These are phyloP conservation scores for Gyps fulvus DNA, from an alignment of 2,113 vertebrate genomes.

Conservation along the genomic window DNA sequence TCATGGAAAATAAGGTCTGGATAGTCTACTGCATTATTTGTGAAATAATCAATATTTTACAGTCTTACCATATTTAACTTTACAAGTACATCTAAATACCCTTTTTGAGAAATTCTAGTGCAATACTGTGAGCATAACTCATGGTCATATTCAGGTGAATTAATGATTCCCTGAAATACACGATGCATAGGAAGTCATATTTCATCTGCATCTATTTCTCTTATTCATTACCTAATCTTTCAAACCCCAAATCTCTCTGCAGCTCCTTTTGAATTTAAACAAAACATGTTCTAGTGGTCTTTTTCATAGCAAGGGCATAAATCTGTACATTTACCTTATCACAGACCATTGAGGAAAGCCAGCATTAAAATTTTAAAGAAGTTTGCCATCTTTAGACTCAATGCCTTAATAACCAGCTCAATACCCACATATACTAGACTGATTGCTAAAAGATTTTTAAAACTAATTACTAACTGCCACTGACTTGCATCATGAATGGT, in stretches of 20 bases:
- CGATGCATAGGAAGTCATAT: slow-evolving; percentile 57
- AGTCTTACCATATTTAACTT: slow-evolving; percentile 67
- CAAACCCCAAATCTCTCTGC: slow-evolving; percentile 28
- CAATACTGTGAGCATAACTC: slow-evolving; percentile 63
- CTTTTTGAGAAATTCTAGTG: slow-evolving; percentile 66
- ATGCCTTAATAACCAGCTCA: background rate
- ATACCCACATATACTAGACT: background rate
- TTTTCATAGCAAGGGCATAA: slow-evolving; percentile 19
- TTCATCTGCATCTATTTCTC: slow-evolving; percentile 68
- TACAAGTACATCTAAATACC: slow-evolving; percentile 59
- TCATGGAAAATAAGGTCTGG: slow-evolving; percentile 65
- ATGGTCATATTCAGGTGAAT: slow-evolving; percentile 64
- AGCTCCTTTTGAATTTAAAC: slow-evolving; percentile 58
- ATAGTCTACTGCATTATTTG: slow-evolving; percentile 58
- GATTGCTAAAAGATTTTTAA: background rate
- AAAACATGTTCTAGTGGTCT: slow-evolving; percentile 38
- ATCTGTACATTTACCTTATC: slow-evolving; percentile 8
- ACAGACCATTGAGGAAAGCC: background rate
- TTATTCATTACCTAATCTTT: slow-evolving; percentile 70
- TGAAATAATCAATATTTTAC: slow-evolving; percentile 72
- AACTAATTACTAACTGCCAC: background rate
- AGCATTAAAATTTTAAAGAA: background rate
- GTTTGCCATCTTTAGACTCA: background rate
- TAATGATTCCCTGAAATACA: slow-evolving; percentile 69
- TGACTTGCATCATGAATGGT: background rate